Evolutionary conservation across 2,113 vertebrate species (phyloP).

Genomic region (Todiramphus saurophagus): DNA sequence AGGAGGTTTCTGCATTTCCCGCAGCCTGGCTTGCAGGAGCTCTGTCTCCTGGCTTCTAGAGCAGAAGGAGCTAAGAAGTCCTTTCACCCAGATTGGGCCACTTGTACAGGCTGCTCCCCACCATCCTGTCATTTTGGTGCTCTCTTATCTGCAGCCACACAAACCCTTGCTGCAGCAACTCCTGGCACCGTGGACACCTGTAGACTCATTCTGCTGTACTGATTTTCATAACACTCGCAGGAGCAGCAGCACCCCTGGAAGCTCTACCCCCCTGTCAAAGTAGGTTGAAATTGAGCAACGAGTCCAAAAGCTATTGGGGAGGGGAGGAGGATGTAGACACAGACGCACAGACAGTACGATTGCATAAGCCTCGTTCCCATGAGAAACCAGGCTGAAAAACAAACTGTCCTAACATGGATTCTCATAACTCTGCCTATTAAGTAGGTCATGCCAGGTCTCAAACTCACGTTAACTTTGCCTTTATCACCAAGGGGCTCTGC

Average conservation of each 20-base stretch:
- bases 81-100: neutral
- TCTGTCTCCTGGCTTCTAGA: neutral
- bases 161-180: neutral
- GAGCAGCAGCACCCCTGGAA: neutral
- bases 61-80: neutral
- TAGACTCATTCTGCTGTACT: neutral
- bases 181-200: neutral
- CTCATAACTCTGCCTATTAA: slow-evolving; percentile 49
- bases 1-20: neutral
- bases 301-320: slow-evolving; percentile 68
- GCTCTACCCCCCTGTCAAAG: neutral
- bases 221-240: neutral
- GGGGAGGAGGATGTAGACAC: slow-evolving; percentile 67
- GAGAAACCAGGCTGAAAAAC: slow-evolving; percentile 68
- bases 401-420: slow-evolving; percentile 57
- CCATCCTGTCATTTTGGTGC: neutral
- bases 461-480: slow-evolving; percentile 10
- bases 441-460: slow-evolving; percentile 38
- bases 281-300: slow-evolving; percentile 45
- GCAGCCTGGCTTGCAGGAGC: neutral
- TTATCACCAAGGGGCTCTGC: neutral
- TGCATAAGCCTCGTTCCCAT: slow-evolving; percentile 58
- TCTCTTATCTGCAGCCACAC: neutral
- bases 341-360: slow-evolving; percentile 29
- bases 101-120: neutral